phyloP scores from a whole-genome alignment of 2,888 invertebrate genomes.

The Ernsta delagoae region DNA sequence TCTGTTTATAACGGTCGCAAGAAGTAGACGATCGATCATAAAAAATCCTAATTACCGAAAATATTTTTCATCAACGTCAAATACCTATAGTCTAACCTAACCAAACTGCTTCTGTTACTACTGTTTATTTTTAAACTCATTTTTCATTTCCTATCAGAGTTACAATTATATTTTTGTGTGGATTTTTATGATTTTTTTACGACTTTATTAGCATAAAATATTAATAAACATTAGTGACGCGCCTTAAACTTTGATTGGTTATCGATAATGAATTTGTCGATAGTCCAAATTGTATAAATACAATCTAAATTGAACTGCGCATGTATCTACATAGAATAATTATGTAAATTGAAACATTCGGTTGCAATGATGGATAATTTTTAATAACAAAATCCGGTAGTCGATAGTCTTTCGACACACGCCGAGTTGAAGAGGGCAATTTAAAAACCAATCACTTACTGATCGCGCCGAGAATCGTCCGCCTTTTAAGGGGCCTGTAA shows the following conservation, averaged over 20 bases:
- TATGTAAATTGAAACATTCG: conserved; percentile 36
- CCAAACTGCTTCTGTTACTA: conserved; percentile 8
- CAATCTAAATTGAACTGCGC: conserved; percentile 32
- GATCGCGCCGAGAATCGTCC: conserved; percentile 65
- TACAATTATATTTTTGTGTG: conserved; percentile 18
- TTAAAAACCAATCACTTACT: conserved; percentile 77
- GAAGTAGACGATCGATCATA: conserved; percentile 22
- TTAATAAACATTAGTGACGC: conserved; percentile 54
- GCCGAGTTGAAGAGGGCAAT: conserved; percentile 55
- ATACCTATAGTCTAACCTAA: conserved; percentile 4
- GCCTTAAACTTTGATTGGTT: conserved; percentile 37
- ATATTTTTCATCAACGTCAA: conserved; percentile 19
- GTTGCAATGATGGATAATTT: conserved; percentile 41
- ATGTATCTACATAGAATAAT: conserved; percentile 33
- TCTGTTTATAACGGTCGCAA: conserved; percentile 23
- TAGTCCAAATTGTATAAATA: conserved; percentile 26
- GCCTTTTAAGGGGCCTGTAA: conserved; percentile 75
- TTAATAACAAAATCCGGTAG: conserved; percentile 36
- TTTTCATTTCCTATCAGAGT: conserved; percentile 15
- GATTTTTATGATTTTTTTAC: conserved; percentile 25
- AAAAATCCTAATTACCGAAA: conserved; percentile 25
- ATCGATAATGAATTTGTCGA: conserved; percentile 41
- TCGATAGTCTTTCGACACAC: conserved; percentile 31
- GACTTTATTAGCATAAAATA: conserved; percentile 22
- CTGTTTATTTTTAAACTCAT: background rate